A percentile compares a stretch with the other conserved stretches of the same genome.
Conservation (phyloP, 2,113 vertebrate species). For the Burhinus oedicnemus region DNA sequence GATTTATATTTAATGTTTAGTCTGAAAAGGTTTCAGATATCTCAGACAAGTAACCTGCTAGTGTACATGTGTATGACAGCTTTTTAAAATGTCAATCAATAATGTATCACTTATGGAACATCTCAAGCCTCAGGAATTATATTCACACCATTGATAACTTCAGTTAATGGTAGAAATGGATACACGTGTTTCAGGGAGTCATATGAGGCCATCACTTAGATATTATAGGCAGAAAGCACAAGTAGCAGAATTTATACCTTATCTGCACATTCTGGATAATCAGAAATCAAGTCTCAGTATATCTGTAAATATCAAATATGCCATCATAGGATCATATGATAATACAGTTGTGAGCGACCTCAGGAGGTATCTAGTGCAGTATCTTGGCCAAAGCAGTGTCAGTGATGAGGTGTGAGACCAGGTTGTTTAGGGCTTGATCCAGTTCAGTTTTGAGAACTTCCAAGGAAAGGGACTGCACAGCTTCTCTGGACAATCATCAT, state of each 20-base stretch:
- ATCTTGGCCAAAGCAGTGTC: not conserved
- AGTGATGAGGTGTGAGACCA: not conserved
- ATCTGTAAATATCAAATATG: not conserved
- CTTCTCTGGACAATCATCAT: not conserved
- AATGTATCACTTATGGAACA: not conserved
- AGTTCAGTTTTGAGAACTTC: not conserved
- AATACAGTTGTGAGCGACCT: not conserved
- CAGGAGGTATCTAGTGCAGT: not conserved
- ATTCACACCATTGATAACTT: not conserved
- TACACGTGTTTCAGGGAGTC: not conserved
- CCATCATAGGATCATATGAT: not conserved
- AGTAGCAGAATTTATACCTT: not conserved
- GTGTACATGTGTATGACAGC: not conserved
- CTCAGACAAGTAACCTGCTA: not conserved
- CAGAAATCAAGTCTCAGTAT: not conserved
- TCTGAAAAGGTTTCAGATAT: not conserved
- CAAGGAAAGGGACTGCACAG: not conserved
- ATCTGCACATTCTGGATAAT: not conserved
- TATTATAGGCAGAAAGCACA: not conserved
- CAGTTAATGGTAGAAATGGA: not conserved
- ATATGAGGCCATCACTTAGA: not conserved
- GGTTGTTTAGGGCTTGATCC: not conserved
- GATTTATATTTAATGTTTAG: not conserved
- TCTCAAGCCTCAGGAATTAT: not conserved
- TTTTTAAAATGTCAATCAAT: conserved; percentile 7